Evolutionary conservation across 2,797 vertebrate species (phyloP).

Genomic region (Synanceia verrucosa): DNA sequence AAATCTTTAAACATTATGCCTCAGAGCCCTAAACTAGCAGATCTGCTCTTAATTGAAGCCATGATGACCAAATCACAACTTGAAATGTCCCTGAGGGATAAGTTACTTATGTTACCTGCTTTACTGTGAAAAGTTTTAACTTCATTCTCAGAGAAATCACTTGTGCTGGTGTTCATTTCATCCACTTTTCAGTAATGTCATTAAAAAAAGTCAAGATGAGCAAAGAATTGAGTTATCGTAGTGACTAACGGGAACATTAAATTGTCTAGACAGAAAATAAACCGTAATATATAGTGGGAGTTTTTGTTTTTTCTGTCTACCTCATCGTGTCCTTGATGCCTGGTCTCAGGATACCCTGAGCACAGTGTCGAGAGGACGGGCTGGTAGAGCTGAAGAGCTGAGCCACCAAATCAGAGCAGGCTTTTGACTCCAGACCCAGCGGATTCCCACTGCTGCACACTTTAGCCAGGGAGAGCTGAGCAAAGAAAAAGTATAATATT

Average conservation of each 20-base stretch:
- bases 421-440: conserved; percentile 85
- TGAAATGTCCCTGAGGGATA: background rate
- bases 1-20: background rate
- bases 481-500: background rate
- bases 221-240: conserved; percentile 26
- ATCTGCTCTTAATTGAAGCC: background rate
- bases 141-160: background rate
- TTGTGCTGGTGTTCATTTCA: background rate
- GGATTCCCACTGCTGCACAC: conserved; percentile 88
- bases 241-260: background rate
- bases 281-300: background rate
- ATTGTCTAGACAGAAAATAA: background rate
- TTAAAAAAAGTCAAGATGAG: conserved; percentile 14
- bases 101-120: background rate
- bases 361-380: conserved; percentile 73
- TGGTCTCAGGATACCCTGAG: conserved; percentile 83
- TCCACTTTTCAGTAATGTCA: conserved; percentile 13
- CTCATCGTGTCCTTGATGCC: conserved; percentile 98
- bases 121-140: background rate
- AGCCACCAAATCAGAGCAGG: conserved; percentile 84
- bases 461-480: conserved; percentile 91
- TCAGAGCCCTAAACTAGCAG: background rate
- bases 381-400: conserved; percentile 89
- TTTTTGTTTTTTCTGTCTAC: conserved; percentile 73
- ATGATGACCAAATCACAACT: background rate